phyloP scores from a whole-genome alignment of 2,113 vertebrate genomes.

The Pteruthius melanotis region DNA sequence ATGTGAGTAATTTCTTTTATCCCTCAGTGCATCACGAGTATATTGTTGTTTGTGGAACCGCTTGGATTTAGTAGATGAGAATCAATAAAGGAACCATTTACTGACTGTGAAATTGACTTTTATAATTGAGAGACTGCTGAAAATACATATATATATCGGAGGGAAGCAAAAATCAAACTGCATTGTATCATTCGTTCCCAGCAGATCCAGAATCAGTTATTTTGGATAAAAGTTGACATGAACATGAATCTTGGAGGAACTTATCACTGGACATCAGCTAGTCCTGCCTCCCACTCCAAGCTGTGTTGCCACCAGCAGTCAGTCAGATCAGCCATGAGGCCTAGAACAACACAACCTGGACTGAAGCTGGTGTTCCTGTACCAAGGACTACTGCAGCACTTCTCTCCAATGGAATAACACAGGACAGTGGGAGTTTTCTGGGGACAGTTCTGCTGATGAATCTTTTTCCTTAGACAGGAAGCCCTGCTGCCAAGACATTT shows the following conservation, averaged over 20 bases:
- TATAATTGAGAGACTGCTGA: background rate
- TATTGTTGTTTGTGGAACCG: background rate
- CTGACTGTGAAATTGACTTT: conserved; percentile 23
- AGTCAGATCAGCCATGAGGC: background rate
- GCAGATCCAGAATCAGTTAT: background rate
- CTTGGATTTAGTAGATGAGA: background rate
- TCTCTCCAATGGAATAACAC: background rate
- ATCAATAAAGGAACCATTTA: conserved; percentile 33
- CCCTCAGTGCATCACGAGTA: background rate
- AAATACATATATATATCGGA: background rate
- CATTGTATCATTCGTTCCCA: background rate
- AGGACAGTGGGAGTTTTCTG: background rate
- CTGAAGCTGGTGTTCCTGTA: background rate
- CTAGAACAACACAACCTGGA: background rate
- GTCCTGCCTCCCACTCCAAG: background rate
- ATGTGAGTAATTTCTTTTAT: conserved; percentile 7
- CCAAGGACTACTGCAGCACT: background rate
- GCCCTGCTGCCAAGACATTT: background rate
- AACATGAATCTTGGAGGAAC: background rate
- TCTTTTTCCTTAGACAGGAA: background rate
- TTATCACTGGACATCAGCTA: background rate
- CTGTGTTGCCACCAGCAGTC: background rate
- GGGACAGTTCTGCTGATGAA: background rate
- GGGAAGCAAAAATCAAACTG: background rate
- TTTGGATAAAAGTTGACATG: background rate